These are phyloP conservation scores for Zootermopsis nevadensis DNA, from an alignment of 2,888 invertebrate species.

Conservation along the genomic window DNA sequence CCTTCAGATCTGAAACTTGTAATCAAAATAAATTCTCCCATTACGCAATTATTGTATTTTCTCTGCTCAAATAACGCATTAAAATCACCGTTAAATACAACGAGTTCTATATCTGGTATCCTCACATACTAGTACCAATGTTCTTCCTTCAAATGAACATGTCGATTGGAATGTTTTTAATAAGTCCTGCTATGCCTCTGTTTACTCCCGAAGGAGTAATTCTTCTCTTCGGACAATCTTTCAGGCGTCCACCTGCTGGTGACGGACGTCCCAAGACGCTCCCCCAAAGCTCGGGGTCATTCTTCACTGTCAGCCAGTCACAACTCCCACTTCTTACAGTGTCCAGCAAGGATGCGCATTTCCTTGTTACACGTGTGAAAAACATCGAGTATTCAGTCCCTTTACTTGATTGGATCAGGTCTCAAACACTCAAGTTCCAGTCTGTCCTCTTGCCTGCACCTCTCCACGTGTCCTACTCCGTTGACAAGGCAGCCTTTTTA, in stretches of 20 bases:
- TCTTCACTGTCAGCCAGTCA: conserved; percentile 33
- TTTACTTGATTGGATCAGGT: background rate
- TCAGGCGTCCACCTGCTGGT: conserved; percentile 19
- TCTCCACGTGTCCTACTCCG: background rate
- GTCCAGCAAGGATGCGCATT: background rate
- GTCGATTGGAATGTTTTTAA: background rate
- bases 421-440: background rate
- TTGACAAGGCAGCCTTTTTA: too few species aligned
- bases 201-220: background rate
- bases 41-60: too few species aligned
- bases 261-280: conserved; percentile 1
- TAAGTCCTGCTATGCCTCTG: background rate
- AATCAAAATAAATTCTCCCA: too few species aligned
- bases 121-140: background rate
- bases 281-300: background rate
- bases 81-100: too few species aligned
- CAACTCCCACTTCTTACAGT: background rate
- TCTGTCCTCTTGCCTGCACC: background rate
- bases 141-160: background rate
- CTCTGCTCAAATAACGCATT: too few species aligned
- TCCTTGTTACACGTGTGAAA: background rate
- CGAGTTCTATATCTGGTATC: too few species aligned
- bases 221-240: background rate
- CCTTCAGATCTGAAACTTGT: too few species aligned
- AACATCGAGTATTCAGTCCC: background rate